phyloP scores from a whole-genome alignment of 2,797 vertebrate genomes.

The Columba guinea region DNA sequence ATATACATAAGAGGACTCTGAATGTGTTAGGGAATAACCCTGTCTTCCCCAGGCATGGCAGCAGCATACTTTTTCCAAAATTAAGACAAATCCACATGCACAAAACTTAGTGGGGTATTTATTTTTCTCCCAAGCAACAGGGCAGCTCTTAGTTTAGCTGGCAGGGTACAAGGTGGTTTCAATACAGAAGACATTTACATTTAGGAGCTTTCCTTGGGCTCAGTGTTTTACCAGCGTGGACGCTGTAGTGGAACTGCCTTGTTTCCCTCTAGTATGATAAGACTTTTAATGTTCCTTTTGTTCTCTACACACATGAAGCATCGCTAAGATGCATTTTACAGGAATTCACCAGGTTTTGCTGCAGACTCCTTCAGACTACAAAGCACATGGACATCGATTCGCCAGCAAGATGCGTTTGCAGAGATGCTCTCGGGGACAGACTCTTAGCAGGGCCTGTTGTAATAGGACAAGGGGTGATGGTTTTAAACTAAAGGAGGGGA shows the following conservation, averaged over 20 bases:
- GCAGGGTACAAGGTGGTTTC: no score
- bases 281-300: not conserved
- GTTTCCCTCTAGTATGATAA: not conserved
- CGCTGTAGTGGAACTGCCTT: not conserved
- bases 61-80: not conserved
- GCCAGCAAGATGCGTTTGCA: not conserved
- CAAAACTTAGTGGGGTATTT: not conserved
- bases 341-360: not conserved
- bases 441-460: no score
- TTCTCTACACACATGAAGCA: not conserved
- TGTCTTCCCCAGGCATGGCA: not conserved
- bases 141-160: not conserved
- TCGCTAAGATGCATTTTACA: not conserved
- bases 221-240: fast-evolving
- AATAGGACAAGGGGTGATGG: no score
- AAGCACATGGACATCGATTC: not conserved
- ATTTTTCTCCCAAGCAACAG: not conserved
- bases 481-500: no score
- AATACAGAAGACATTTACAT: not conserved
- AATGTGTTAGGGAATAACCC: not conserved
- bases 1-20: not conserved
- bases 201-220: not conserved
- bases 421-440: not conserved
- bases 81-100: not conserved
- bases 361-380: not conserved